Base-by-base conservation (phyloP, 2,797 vertebrate species). In the Sebastes matsubarae region DNA sequence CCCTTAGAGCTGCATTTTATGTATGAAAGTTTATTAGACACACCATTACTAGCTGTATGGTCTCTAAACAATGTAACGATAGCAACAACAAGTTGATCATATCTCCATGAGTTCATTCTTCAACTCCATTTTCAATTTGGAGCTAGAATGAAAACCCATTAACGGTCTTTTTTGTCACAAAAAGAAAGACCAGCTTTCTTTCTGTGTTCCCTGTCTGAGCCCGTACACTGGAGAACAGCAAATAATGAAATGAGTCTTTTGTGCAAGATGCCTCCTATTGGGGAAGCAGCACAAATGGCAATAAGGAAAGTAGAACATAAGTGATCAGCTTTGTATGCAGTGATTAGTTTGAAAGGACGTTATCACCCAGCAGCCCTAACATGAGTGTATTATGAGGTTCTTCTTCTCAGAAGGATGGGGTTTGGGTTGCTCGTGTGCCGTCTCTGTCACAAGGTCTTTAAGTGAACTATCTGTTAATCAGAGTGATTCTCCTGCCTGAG, bases 391-490 rank as follows among this genome's bases (percentile, higher is more conserved):
- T 74, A 16, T 70, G 29, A 65, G 68, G 7, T 46, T 77, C 38
- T 58, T 80, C 60, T 29, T 80, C 60, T 77, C 63, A 55, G 59
- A 79, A 80, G 27, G 59, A 75, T 30, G 71, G 25, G 65, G 50
- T 61, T 85, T 73, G 16, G 52, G 36, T 84, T 67, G 77, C 66
- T 42, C 29, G 24, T 78, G 55, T 82, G 71, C 70, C 50, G 77
- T 69, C 84, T 63, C 79, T 81, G 82, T 85, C 83, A 88, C 61
- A 73, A 75, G 74, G 69, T 85, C 70, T 85, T 78, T 72, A 87
- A 85, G 75, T 81, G 79, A 88, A 81, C 78, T 85, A 82, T 88
- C 77, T 87, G 81, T 92, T 89, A 80, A 92, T 93, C 82, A 73
- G 82, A 82, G 36, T 69, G 73, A 87, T 83, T 80, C 78, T 89